These are phyloP conservation scores for Entomobrya multifasciata DNA, from an alignment of 2,888 invertebrate genomes.

Conservation along the genomic window DNA sequence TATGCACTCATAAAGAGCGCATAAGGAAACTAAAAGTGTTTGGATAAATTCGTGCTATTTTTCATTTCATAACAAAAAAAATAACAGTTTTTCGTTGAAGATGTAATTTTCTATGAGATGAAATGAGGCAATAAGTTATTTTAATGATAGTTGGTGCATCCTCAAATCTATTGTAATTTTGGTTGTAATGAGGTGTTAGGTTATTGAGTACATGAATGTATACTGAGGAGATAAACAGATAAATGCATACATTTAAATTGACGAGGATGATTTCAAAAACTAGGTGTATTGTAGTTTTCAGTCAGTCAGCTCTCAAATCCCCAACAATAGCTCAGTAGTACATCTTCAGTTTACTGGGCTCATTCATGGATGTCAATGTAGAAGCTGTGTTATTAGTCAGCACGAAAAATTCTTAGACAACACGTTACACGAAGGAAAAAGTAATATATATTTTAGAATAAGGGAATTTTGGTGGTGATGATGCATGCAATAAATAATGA, in stretches of 20 bases:
- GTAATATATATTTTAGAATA: conserved; percentile 11
- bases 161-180: no score
- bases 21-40: conserved; percentile 21
- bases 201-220: not conserved
- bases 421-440: conserved; percentile 44
- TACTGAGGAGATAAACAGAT: no score
- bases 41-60: conserved; percentile 47
- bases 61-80: conserved; percentile 16
- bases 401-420: not conserved
- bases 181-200: not conserved
- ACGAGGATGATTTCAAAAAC: conserved; percentile 18
- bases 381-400: conserved; percentile 32
- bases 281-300: conserved; percentile 11
- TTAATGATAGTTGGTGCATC: conserved; percentile 18
- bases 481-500: not conserved
- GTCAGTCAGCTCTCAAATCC: not conserved
- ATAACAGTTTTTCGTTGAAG: not conserved
- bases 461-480: conserved; percentile 14
- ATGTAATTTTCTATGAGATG: not conserved
- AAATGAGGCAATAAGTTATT: not conserved
- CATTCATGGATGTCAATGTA: conserved; percentile 23
- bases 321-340: conserved; percentile 24
- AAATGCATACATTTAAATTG: no score
- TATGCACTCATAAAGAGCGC: not conserved
- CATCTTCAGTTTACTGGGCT: no score